phyloP scores from a whole-genome alignment of 2,113 vertebrate genomes.

The Trochalopteron elliotii region DNA sequence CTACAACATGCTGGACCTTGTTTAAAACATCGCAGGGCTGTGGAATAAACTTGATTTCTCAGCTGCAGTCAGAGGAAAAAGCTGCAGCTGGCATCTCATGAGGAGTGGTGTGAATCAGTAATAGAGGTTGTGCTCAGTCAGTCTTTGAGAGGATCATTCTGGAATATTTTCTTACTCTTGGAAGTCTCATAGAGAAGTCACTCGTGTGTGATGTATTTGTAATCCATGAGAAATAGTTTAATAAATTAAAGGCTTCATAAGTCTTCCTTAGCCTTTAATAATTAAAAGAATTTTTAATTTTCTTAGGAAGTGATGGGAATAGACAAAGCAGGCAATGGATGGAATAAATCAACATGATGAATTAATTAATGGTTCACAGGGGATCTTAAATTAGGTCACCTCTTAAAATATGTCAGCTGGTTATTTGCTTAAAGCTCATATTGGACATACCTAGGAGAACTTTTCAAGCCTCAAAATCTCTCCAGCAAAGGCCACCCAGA shows the following conservation, averaged over 20 bases:
- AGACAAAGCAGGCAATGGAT: conserved; percentile 52
- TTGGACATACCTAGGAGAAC: conserved; percentile 6
- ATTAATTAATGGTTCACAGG: conserved; percentile 57
- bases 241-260: conserved; percentile 51
- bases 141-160: neutral
- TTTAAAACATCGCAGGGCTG: neutral
- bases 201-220: conserved; percentile 19
- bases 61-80: neutral
- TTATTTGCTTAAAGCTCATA: conserved; percentile 31
- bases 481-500: neutral
- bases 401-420: conserved; percentile 43
- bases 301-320: conserved; percentile 56
- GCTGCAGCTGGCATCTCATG: neutral
- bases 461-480: neutral
- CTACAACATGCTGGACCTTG: neutral
- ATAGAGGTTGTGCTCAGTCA: neutral
- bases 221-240: conserved; percentile 48
- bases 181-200: neutral
- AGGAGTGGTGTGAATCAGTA: neutral
- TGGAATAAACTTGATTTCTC: neutral
- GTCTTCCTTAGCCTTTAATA: conserved; percentile 48
- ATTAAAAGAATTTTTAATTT: conserved; percentile 67
- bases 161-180: neutral
- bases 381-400: conserved; percentile 64
- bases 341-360: conserved; percentile 69